Base-by-base conservation (phyloP, 1,140 invertebrate species). In the Drosophila parabipectinata region DNA sequence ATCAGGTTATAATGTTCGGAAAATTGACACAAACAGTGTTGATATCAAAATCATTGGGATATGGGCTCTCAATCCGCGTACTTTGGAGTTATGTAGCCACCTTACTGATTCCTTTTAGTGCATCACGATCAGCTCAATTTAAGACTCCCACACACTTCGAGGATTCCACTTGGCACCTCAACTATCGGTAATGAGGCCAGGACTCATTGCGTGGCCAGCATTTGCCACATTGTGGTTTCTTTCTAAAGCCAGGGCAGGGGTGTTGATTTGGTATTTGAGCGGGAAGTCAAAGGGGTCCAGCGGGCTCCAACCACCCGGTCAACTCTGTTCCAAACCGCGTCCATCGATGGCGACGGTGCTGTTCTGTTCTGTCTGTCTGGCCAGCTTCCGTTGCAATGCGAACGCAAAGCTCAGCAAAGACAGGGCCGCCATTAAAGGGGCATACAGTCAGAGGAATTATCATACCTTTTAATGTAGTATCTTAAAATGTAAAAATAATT, bases 381-480 rank as follows among this genome's bases (percentile, higher is more conserved):
- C 32, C 59, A 53, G 62, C 80, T 83, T 83, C 80, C 80, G 80
- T 57, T 68, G 44, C 69, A 55, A 41, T 32, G 59, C 32, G 45
- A 34, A 37, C 34, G 34, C 34, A 44, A 24, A 47, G 18, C 44
- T 10, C 15, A 21, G 18, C 44, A 3, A 9, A 24, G n/a, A 4
- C 44, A 47, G 44, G 9, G 8, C 18, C 44, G 44, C 18, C 15
- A 18, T 4, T 7, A 47, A 47, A 10, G n/a, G 44, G 18, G 15
- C 1, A 12, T 47, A 24, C 41, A 18, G 21, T 18, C 18, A 18
- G 18, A 18, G 18, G 1, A 18, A 18, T 18, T 18, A 18, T 18
- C 18, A 18, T 18, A 18, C 18, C 18, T 18, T 21, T 21, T 21
- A 21, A 21, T 3, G 21, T 21, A 21, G 21, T 3, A 21, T 21